Evolutionary conservation across 1,140 invertebrate genomes (phyloP).

Genomic region (Patella vulgata): DNA sequence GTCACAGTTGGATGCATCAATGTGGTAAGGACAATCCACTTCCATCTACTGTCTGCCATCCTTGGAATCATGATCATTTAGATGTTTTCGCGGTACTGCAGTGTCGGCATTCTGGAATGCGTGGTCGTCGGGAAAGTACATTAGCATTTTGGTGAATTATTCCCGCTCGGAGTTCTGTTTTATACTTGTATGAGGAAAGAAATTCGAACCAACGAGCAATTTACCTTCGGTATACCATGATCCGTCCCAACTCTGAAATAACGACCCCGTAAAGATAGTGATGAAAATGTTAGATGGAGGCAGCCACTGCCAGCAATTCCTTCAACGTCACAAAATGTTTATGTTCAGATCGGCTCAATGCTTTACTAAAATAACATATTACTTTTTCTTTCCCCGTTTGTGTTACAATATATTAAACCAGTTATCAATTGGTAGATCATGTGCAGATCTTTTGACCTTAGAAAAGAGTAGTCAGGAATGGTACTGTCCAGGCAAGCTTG

Average conservation of each 20-base stretch:
- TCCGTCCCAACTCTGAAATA: slow-evolving; percentile 7
- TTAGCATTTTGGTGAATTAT: background rate
- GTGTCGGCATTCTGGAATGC: too few species aligned
- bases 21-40: too few species aligned
- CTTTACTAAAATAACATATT: slow-evolving; percentile 27
- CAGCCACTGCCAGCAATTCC: slow-evolving; percentile 46
- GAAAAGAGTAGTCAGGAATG: too few species aligned
- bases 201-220: slow-evolving; percentile 11
- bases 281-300: slow-evolving; percentile 35
- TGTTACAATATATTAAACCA: too few species aligned
- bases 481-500: too few species aligned
- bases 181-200: background rate
- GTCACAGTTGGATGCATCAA: too few species aligned
- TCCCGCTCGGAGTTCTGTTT: background rate
- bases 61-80: too few species aligned
- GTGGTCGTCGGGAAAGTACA: background rate
- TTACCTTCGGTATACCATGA: slow-evolving; percentile 10
- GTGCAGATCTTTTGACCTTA: too few species aligned
- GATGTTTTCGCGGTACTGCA: too few species aligned
- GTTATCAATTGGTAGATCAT: too few species aligned
- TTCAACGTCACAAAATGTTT: slow-evolving; percentile 42
- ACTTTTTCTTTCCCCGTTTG: slow-evolving; percentile 28
- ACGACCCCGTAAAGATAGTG: slow-evolving; percentile 34
- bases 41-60: too few species aligned
- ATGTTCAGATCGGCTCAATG: slow-evolving; percentile 19